Evolutionary conservation across 2,797 vertebrate species (phyloP), one percentile per base, ranked within the genome.

Genomic region (Lagodon rhomboides): DNA sequence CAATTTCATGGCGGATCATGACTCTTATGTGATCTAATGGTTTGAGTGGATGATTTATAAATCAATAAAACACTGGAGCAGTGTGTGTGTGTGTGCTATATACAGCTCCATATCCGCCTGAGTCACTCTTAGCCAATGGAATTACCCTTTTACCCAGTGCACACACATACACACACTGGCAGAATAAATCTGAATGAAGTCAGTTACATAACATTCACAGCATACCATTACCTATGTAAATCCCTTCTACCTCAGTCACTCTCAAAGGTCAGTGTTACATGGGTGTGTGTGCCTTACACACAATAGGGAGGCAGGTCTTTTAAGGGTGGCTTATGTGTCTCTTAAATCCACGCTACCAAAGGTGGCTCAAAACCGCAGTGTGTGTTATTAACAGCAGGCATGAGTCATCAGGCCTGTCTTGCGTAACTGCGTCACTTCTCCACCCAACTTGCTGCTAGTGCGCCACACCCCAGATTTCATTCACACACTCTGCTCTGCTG

Each of bases 401-500:
- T 95, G 95, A 95, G 90, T 95, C 93, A 94, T 91, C 91, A 80
- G 86, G 80, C 78, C 61, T 55, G 63, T 75, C 80, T 95, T 94
- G 90, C 67, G 41, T 92, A 95, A 95, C 89, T 70, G 73, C 78
- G 53, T 87, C 79, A 79, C 82, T 84, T 93, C 90, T 89, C 88
- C 82, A 88, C 92, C 92, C 85, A 88, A 82, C 79, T 86, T 59
- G 77, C 88, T 84, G 87, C 85, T 71, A 63, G 77, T 76, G 83
- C 62, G 59, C 90, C 93, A 93, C 93, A 92, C 92, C 93, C 92
- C 80, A 80, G 69, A 91, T 87, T 92, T 92, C 92, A 94, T 93
- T 93, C 91, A 94, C 86, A 90, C 85, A 79, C 77, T 72, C 59
- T 60, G 70, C 84, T 84, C 67, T 65, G 84, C 88, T 60, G 84